Conservation (phyloP, 2,888 invertebrate genomes). For the Stenoptilia bipunctidactyla region DNA sequence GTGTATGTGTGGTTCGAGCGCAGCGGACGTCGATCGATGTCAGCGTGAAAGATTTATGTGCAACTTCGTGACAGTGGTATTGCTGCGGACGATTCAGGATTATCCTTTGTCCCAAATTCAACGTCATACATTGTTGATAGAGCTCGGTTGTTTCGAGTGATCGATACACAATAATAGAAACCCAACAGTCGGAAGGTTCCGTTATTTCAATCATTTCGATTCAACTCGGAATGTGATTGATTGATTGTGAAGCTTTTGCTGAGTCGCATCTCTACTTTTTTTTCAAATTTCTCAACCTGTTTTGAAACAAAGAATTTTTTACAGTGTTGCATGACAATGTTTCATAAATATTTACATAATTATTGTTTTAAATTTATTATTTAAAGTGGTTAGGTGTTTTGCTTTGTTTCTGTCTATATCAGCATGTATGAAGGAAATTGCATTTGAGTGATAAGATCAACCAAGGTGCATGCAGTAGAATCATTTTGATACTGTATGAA, state of each 20-base stretch:
- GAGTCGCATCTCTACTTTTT: not conserved
- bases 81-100: slow-evolving; percentile 48
- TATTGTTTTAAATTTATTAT: too few relatives aligned
- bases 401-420: too few relatives aligned
- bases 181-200: slow-evolving; percentile 12
- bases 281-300: too few relatives aligned
- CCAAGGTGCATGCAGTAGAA: too few relatives aligned
- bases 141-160: slow-evolving; percentile 35
- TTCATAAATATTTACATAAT: too few relatives aligned
- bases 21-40: slow-evolving; percentile 44
- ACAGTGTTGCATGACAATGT: too few relatives aligned
- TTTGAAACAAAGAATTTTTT: too few relatives aligned
- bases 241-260: not conserved
- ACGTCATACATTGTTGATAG: slow-evolving; percentile 44
- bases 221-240: not conserved
- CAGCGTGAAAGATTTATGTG: slow-evolving; percentile 59
- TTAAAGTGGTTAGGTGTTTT: too few relatives aligned
- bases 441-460: too few relatives aligned
- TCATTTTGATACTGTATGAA: too few relatives aligned
- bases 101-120: slow-evolving; percentile 54
- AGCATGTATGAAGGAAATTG: too few relatives aligned
- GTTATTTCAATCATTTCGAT: slow-evolving; percentile 17
- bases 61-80: slow-evolving; percentile 50
- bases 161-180: slow-evolving; percentile 20
- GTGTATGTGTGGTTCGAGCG: slow-evolving; percentile 30